Evolutionary conservation across 92 coral and sea anemone genomes (phyloP), one percentile per base, ranked within the genome.

Genomic region (Pocillopora grandis): DNA sequence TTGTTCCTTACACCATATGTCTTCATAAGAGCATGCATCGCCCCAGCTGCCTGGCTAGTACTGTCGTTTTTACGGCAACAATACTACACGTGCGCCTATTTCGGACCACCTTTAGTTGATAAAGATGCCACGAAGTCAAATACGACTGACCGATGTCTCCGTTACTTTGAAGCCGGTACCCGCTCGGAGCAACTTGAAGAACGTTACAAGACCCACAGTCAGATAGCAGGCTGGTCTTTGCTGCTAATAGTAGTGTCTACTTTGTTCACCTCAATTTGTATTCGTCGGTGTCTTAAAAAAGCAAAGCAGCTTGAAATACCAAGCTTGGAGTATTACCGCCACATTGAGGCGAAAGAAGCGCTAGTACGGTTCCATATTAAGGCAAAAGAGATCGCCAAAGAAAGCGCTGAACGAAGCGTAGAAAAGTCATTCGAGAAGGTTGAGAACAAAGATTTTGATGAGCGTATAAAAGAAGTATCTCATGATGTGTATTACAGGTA

Each of bases 301-400:
- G 52, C 15, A 19, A 83, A 79, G 57, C 71, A 78, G 3, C 70
- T 88, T 18, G 65, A 20, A 23, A 76, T 90, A 16, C 88, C 90
- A 10, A 69, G 81, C n/a, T 74, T 57, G 14, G 72, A 76, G 3
- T 86, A 80, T 27, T 90, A 90, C 90, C 80, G 48, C 60, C 80
- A 87, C 17, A 58, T 86, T 1, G 93, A 90, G 68, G 90, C 93
- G 31, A 82, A 81, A 19, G 90, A 72, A 67, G 93, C 93, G 6
- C 70, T 87, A 1, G 75, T 66, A 31, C 77, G 77, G 56, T 90
- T 90, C 75, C 90, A 90, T 85, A 59, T 31, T 58, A 48, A 59
- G 55, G 90, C 93, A n/a, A 87, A 87, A 77, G 76, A 83, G 52
- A 10, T 72, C 42, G 90, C 93, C 18, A 79, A 87, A 67, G 70